A percentile compares a stretch with the other conserved stretches of the same genome.
Conservation (phyloP, 2,113 vertebrate genomes). For the Siniperca chuatsi region DNA sequence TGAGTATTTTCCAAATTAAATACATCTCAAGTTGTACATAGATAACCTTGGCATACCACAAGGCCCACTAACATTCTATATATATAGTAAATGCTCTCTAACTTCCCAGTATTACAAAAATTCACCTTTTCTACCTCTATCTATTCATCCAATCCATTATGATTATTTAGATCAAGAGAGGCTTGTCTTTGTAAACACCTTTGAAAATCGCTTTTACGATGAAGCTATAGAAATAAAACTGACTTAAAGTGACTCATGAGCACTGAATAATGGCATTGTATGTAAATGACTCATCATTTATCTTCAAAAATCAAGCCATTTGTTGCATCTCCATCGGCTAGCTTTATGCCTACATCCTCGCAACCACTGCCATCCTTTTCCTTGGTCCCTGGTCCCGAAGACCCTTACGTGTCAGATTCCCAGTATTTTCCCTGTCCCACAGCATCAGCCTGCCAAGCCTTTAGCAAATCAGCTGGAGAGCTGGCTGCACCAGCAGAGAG, state of each 20-base stretch:
- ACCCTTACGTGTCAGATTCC: background rate
- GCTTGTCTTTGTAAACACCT: background rate
- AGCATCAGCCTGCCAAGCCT: background rate
- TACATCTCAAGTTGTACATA: background rate
- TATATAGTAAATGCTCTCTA: too few species aligned
- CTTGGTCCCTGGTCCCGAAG: background rate
- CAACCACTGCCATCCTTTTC: background rate
- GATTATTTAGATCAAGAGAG: too few species aligned
- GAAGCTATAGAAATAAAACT: background rate
- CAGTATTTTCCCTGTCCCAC: background rate
- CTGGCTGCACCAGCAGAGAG: background rate
- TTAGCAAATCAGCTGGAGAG: constrained; percentile 5
- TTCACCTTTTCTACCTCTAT: background rate
- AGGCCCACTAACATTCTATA: background rate
- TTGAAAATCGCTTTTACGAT: background rate
- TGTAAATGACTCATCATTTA: background rate
- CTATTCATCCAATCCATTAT: background rate
- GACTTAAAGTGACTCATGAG: background rate
- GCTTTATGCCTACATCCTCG: background rate
- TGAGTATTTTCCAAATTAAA: too few species aligned
- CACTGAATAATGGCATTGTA: background rate
- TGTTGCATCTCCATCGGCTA: background rate
- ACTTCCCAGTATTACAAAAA: too few species aligned
- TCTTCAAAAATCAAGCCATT: background rate
- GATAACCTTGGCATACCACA: background rate